Evolutionary conservation across 2,797 vertebrate species (phyloP), one percentile per base, ranked within the genome.

Genomic region (Sebastes diploproa): DNA sequence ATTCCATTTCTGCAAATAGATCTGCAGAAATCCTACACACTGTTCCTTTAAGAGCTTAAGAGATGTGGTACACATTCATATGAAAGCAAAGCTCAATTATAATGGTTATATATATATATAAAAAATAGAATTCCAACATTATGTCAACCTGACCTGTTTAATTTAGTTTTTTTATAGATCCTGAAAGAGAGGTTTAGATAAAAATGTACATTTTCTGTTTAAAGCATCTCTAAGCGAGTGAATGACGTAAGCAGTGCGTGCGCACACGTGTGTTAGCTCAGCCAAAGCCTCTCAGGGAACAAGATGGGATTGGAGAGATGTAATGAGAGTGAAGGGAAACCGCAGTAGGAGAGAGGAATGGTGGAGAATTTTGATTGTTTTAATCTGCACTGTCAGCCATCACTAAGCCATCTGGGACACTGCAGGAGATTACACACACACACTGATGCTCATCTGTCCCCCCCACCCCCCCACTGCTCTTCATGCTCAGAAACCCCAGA

Each of bases 391-490:
- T 86, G 90, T 93, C 90, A 91, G 90, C 93, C 91, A 78, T 93
- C 86, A 77, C 85, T 85, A 80, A 92, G 90, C 95, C 94, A 96
- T 96, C 94, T 96, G 94, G 93, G 91, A 93, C 92, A 90, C 94
- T 91, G 94, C 93, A 91, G 95, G 95, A 94, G 94, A 95, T 94
- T 94, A 94, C 81, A 92, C 83, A 89, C 82, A 87, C 61, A 73
- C 42, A 46, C 74, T 89, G 86, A 88, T 77, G 87, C 83, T 92
- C 90, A 90, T 89, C 84, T 86, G 79, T 56, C 77, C 86, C 82
- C 59, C 11, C 30, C 50, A 1, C 55, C 54, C 84, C 84, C 79
- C 86, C 25, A 13, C 70, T 68, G 61, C 77, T 74, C 71, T 66
- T 78, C 71, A 12, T 68, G 70, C 81, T 90, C 72, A 84, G 68